Evolutionary conservation across 53 echinoderm and acorn worm genomes (phyloP).

Genomic region (Patiria pectinifera): DNA sequence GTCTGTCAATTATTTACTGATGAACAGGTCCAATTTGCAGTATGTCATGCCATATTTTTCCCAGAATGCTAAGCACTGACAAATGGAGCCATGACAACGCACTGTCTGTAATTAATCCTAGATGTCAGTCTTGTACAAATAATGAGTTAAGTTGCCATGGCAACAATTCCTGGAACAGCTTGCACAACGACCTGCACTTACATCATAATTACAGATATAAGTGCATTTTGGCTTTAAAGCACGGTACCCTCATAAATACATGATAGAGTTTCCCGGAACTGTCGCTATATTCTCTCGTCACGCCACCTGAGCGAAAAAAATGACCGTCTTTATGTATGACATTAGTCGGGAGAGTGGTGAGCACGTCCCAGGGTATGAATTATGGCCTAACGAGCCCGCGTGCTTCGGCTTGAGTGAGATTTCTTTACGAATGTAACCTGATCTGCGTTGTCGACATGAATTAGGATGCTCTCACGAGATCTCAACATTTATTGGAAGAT

Average conservation of each 20-base stretch:
- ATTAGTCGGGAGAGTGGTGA: background rate
- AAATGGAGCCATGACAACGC: background rate
- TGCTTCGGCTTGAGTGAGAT: background rate
- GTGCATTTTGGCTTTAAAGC: background rate
- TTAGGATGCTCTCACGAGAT: background rate
- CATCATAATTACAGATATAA: background rate
- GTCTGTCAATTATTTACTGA: too few species aligned
- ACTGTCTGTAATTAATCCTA: background rate
- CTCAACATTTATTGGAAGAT: background rate
- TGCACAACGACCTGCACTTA: background rate
- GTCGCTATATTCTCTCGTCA: background rate
- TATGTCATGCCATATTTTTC: background rate
- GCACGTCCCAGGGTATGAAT: constrained; percentile 1
- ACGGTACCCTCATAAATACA: background rate
- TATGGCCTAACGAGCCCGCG: background rate
- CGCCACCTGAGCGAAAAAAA: background rate
- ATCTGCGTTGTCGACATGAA: background rate
- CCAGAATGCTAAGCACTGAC: background rate
- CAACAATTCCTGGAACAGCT: background rate
- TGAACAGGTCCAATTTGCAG: background rate
- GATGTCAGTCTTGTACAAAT: background rate
- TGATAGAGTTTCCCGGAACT: background rate
- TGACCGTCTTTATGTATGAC: background rate
- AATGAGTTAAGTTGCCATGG: background rate
- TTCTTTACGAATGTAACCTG: background rate